Base-by-base conservation (phyloP, 2,797 vertebrate species). In the Sylvilagus floridanus region DNA sequence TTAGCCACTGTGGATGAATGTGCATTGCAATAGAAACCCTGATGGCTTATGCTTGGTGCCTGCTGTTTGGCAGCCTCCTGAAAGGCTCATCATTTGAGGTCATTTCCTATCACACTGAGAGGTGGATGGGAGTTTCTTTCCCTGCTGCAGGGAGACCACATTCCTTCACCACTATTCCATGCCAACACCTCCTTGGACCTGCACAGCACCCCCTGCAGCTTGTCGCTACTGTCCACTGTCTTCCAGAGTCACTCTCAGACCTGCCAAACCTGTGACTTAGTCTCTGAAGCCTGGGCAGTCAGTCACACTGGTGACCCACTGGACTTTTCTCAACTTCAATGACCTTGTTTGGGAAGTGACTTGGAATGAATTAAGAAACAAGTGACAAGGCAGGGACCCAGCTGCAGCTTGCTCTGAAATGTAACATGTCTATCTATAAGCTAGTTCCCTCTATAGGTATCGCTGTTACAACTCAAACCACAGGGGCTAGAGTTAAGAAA, bases 361-460 rank as follows among this genome's bases (percentile, higher is more conserved):
- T 95, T 88, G 75, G 71, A 47, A 32, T 71, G 57, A 82, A 91
- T 63, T 65, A 52, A 82, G 71, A 92, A 85, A 60, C 81, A 28
- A 62, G 24, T 50, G 71, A 90, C 54, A 85, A 68, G 63, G 68
- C 72, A 91, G 13, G 26, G 54, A 71, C 35, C 35, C 35, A 37
- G 57, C 62, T 19, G 42, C 84, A 78, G 30, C 84, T 84, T 89
- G 28, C 77, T 84, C 32, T 84, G 71, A 83, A 83, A 85, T 26
- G 3, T 71, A 88, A 86, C 28, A 54, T 42, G 16, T 75, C 12
- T 68, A 5, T 75, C 50, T 79, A 42, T 19, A 93, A 94, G 32
- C 72, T 37, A 93, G 66, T 62, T 30, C 57, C 94, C 3, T 13
- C 7, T 26, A 10, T 63, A 14, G 30, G 17, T 84, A 60, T 77